Conservation (phyloP, 1,140 invertebrate genomes). For the Phymastichus coffea region DNA sequence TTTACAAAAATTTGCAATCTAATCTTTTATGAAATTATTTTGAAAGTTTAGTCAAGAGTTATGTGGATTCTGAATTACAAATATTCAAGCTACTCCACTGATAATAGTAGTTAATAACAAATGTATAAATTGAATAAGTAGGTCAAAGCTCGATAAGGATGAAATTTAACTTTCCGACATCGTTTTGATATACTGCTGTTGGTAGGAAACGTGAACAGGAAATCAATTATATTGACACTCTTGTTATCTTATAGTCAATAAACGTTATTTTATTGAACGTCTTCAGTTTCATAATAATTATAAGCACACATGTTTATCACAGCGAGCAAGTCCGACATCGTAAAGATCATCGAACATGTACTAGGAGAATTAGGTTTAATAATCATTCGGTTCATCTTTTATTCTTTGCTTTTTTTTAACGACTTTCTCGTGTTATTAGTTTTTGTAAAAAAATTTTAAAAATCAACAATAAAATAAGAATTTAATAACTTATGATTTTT, state of each 20-base stretch:
- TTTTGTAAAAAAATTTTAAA: slow-evolving; percentile 12
- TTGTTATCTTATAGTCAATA: slow-evolving; percentile 22
- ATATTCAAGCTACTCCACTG: too few species aligned
- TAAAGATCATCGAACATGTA: not conserved
- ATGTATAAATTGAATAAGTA: too few species aligned
- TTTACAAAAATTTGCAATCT: too few species aligned
- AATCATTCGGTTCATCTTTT: not conserved
- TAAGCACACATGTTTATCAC: slow-evolving; percentile 27
- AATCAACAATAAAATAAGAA: slow-evolving; percentile 10
- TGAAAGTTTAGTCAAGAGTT: too few species aligned
- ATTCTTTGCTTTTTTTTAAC: slow-evolving; percentile 10
- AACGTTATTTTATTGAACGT: slow-evolving; percentile 27
- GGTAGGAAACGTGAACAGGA: not conserved
- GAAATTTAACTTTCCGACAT: not conserved
- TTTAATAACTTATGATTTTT: slow-evolving; percentile 15
- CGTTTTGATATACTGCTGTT: not conserved
- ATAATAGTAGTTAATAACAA: too few species aligned
- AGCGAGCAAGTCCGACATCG: slow-evolving; percentile 12
- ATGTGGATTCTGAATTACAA: too few species aligned
- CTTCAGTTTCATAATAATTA: slow-evolving; percentile 25
- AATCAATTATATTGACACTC: slow-evolving; percentile 3
- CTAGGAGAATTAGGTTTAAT: slow-evolving; percentile 17
- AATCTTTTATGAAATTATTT: too few species aligned
- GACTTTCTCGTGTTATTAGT: slow-evolving; percentile 9
- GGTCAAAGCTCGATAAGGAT: not conserved